Conservation (phyloP, 2,888 invertebrate genomes). For the Gryllus longicercus region DNA sequence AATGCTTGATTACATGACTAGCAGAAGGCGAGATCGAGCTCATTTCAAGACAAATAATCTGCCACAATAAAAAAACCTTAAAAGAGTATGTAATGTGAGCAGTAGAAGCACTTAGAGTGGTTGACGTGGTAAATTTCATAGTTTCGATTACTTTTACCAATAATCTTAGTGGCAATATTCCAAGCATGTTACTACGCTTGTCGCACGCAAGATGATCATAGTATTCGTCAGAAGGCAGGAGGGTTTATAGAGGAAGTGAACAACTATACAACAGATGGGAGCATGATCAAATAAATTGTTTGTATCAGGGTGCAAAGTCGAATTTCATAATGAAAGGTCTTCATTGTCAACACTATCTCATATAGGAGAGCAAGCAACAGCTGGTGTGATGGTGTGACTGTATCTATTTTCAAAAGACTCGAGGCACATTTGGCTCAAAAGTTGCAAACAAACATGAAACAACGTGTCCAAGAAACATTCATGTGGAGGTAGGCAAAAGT, state of each 20-base stretch:
- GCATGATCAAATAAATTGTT: constrained; percentile 46
- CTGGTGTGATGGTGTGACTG: background rate
- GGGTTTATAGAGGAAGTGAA: background rate
- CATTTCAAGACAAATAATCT: background rate
- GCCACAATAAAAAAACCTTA: background rate
- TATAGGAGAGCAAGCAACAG: background rate
- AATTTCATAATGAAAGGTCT: background rate
- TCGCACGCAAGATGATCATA: background rate
- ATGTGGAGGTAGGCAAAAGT: background rate
- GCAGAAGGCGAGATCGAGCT: background rate
- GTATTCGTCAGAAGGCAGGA: background rate
- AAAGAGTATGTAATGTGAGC: constrained; percentile 20
- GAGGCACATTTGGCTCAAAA: background rate
- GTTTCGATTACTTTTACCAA: constrained; percentile 25
- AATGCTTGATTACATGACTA: background rate
- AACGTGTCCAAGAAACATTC: background rate
- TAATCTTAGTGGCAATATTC: background rate
- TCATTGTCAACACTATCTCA: constrained; percentile 12
- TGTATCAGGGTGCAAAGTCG: constrained; percentile 12
- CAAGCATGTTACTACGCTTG: background rate
- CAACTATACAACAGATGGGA: constrained; percentile 51
- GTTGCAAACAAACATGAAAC: constrained; percentile 12
- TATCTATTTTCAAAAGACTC: background rate
- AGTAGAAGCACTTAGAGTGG: background rate
- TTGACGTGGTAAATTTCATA: background rate